Conservation (phyloP, 23 tunicate genomes). For the Halocynthia aurantium region DNA sequence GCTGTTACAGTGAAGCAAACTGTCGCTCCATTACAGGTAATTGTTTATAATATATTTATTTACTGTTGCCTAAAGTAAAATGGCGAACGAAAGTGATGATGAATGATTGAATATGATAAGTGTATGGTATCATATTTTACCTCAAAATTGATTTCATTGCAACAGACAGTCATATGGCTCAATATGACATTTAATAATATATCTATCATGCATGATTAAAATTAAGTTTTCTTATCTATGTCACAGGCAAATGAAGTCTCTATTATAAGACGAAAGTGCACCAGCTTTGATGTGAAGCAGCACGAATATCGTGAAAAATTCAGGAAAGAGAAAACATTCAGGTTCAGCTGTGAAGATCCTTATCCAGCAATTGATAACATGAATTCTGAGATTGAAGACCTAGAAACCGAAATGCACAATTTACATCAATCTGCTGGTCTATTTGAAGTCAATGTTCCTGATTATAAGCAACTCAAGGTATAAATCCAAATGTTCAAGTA, state of each 20-base stretch:
- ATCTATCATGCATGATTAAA: background rate
- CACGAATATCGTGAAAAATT: slow-evolving; percentile 82
- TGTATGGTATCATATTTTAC: no score
- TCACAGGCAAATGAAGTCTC: slow-evolving; percentile 88
- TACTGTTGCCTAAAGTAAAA: background rate
- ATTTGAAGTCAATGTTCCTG: slow-evolving; percentile 91
- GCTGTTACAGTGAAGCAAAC: slow-evolving; percentile 86
- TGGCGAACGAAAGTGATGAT: no score
- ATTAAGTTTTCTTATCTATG: background rate
- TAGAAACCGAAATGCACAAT: slow-evolving; percentile 62
- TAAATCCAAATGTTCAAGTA: background rate
- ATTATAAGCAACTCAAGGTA: slow-evolving; percentile 89
- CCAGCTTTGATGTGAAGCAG: slow-evolving; percentile 94
- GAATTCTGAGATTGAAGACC: slow-evolving; percentile 39
- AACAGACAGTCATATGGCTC: no score
- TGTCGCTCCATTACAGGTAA: slow-evolving; percentile 90
- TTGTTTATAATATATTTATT: background rate
- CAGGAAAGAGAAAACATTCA: slow-evolving; percentile 58
- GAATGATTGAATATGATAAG: no score
- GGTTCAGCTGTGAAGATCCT: slow-evolving; percentile 70
- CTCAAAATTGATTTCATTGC: no score
- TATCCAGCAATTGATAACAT: slow-evolving; percentile 58
- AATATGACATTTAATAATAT: no score
- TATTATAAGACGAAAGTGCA: slow-evolving; percentile 81
- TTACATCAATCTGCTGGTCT: slow-evolving; percentile 80